These are phyloP conservation scores for Drosophila repletoides DNA, from an alignment of 1,140 invertebrate species.

Conservation along the genomic window DNA sequence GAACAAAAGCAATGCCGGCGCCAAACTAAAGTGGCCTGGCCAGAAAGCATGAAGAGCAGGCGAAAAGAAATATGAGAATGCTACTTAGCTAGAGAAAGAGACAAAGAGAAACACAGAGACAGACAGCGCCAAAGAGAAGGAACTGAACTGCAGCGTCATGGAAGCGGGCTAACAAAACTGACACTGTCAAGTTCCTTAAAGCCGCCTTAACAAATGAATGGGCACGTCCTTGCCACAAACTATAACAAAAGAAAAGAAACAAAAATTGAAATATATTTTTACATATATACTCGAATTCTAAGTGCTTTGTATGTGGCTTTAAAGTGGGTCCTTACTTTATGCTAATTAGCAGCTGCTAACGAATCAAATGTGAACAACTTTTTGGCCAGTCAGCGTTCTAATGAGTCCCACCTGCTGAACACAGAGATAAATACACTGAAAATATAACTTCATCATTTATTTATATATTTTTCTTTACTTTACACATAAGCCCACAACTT, in stretches of 20 bases:
- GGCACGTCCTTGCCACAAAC: constrained; percentile 19
- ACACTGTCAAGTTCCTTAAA: constrained; percentile 56
- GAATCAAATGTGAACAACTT: constrained; percentile 44
- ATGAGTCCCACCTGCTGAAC: constrained; percentile 17
- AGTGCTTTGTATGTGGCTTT: constrained; percentile 13
- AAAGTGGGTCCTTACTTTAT: constrained; percentile 63
- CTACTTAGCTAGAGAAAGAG: neutral
- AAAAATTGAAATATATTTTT: neutral
- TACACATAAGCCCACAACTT: neutral
- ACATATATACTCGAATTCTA: neutral
- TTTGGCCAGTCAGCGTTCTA: constrained; percentile 22
- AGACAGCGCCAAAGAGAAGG: constrained; percentile 7
- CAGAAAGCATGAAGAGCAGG: constrained; percentile 13
- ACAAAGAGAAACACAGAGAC: neutral
- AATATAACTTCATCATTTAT: neutral
- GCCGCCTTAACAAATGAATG: constrained; percentile 49
- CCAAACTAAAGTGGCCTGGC: constrained; percentile 39
- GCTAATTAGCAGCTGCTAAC: constrained; percentile 71
- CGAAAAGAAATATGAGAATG: constrained; percentile 32
- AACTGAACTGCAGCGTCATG: constrained; percentile 52
- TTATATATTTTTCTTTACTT: no score
- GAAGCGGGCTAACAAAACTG: constrained; percentile 39
- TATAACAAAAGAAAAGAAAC: neutral
- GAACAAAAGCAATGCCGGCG: constrained; percentile 68
- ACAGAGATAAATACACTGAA: neutral